Conservation (phyloP, 1,140 invertebrate species). For the Procambarus virginalis region DNA sequence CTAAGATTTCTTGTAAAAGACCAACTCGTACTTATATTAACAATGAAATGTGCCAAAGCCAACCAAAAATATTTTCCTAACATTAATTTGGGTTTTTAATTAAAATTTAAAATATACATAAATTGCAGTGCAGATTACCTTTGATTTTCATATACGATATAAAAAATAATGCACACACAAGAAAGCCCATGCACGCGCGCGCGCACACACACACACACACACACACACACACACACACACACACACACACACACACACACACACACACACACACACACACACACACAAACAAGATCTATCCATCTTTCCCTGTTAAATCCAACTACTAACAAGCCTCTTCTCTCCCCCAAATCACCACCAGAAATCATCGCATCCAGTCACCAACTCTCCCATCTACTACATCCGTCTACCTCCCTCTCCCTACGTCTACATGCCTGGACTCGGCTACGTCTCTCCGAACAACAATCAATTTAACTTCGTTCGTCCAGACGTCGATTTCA, state of each 20-base stretch:
- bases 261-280: neutral
- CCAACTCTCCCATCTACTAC: slow-evolving; percentile 63
- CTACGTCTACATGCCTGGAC: slow-evolving; percentile 58
- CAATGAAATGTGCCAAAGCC: too few relatives aligned
- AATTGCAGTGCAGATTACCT: too few relatives aligned
- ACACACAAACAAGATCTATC: neutral
- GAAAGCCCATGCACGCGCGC: neutral
- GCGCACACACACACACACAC: neutral
- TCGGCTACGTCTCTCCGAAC: slow-evolving; percentile 62
- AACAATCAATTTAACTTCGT: slow-evolving; percentile 41
- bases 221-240: neutral
- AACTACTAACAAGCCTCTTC: neutral
- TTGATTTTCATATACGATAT: too few relatives aligned
- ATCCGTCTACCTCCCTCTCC: slow-evolving; percentile 59
- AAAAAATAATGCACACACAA: neutral
- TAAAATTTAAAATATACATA: too few relatives aligned
- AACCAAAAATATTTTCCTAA: too few relatives aligned
- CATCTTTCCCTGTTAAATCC: neutral
- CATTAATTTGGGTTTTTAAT: too few relatives aligned
- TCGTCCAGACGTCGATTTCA: slow-evolving; percentile 38
- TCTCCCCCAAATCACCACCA: neutral
- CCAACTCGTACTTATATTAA: too few relatives aligned
- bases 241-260: neutral
- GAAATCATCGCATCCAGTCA: slow-evolving; percentile 6
- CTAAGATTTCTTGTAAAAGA: too few relatives aligned